Conservation (phyloP, 2,113 vertebrate genomes). For the Procavia capensis region DNA sequence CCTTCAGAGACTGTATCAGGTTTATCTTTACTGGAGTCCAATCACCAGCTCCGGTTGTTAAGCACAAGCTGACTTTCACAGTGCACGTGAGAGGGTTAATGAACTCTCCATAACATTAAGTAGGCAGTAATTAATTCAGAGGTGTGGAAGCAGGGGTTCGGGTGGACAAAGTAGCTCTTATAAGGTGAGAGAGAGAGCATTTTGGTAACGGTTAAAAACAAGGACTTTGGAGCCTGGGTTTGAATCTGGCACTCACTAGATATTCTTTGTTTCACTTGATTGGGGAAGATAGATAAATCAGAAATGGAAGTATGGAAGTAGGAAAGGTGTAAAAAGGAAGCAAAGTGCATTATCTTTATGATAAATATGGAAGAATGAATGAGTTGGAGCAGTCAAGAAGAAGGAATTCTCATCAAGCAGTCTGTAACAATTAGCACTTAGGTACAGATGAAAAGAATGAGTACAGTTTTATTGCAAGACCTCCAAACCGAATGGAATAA, state of each 20-base stretch:
- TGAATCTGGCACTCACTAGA: not conserved
- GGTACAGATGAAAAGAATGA: not conserved
- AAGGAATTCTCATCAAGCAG: not conserved
- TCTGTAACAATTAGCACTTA: not conserved
- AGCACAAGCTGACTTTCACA: not conserved
- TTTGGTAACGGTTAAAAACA: not conserved
- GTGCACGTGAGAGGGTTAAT: not conserved
- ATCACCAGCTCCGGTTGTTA: not conserved
- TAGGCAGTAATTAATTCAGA: not conserved
- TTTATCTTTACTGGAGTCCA: not conserved
- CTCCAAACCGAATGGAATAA: not conserved
- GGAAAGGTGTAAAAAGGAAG: not conserved
- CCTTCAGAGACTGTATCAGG: not conserved
- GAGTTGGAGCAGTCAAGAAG: not conserved
- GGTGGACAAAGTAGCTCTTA: not conserved
- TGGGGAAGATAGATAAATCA: slow-evolving; percentile 52
- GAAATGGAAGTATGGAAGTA: not conserved
- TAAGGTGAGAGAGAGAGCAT: not conserved
- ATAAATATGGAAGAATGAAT: not conserved
- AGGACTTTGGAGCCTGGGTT: not conserved
- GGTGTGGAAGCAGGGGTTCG: not conserved
- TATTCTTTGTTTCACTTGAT: fast-evolving
- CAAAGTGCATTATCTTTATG: not conserved
- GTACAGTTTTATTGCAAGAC: not conserved
- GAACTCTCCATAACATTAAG: not conserved